These are phyloP conservation scores for Carlito syrichta DNA, from an alignment of 2,113 vertebrate genomes.

Conservation along the genomic window DNA sequence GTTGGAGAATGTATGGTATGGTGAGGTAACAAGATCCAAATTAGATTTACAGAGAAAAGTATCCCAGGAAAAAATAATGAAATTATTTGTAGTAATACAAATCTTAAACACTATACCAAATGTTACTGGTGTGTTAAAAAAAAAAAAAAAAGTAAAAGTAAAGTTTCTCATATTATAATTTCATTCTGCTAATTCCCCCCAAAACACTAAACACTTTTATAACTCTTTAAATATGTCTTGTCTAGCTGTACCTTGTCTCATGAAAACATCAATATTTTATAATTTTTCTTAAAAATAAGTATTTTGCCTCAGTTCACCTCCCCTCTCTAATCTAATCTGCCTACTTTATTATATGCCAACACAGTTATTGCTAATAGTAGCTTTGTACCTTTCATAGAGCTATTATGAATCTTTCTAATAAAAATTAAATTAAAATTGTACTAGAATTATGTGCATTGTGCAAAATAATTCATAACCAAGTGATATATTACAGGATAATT, in stretches of 20 bases:
- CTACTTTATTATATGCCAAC: not conserved
- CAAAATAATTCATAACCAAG: conserved; percentile 44
- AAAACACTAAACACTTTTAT: not conserved
- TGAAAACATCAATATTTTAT: conserved; percentile 33
- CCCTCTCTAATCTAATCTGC: not conserved
- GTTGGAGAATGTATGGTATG: not conserved
- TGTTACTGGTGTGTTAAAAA: not conserved
- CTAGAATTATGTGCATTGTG: conserved; percentile 42
- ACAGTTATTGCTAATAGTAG: conserved; percentile 18
- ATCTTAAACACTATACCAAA: not conserved
- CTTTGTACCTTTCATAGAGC: conserved; percentile 44
- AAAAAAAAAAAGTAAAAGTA: not conserved
- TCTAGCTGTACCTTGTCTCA: not conserved
- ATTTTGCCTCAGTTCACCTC: conserved; percentile 41
- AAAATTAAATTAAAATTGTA: conserved; percentile 49
- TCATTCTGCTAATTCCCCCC: not conserved
- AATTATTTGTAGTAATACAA: conserved; percentile 6
- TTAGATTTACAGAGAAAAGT: not conserved
- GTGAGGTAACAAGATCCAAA: not conserved
- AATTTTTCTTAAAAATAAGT: conserved; percentile 28
- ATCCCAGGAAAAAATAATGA: not conserved
- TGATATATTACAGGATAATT: conserved; percentile 36
- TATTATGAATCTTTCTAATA: conserved; percentile 41
- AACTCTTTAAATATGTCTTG: not conserved
- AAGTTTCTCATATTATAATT: not conserved